phyloP scores from a whole-genome alignment of 2,113 vertebrate species.

The Syngnathus floridae region DNA sequence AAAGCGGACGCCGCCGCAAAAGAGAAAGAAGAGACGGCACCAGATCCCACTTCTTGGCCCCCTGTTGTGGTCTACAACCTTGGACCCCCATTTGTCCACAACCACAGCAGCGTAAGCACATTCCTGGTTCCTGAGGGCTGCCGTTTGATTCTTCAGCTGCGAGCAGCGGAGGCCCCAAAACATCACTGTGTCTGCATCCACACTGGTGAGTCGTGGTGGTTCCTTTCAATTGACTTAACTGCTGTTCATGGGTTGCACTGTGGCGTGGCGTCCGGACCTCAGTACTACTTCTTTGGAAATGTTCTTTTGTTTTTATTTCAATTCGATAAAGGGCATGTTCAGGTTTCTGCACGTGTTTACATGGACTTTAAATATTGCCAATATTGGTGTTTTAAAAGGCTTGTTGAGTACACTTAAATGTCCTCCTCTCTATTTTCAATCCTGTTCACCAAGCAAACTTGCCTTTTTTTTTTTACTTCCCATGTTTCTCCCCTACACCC shows the following conservation, averaged over 20 bases:
- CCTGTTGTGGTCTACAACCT: slow-evolving; percentile 40
- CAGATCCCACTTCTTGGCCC: slow-evolving; percentile 32
- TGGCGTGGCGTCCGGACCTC: too few species aligned
- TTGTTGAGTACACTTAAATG: not conserved
- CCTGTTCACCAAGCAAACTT: not conserved
- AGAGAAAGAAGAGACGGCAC: slow-evolving; percentile 62
- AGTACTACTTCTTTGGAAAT: too few species aligned
- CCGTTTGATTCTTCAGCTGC: slow-evolving; percentile 25
- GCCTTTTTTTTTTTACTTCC: not conserved
- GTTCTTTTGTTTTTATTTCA: too few species aligned
- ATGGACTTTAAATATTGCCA: too few species aligned
- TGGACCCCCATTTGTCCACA: slow-evolving; percentile 14
- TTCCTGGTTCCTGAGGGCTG: slow-evolving; percentile 54
- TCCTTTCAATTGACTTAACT: too few species aligned
- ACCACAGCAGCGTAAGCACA: slow-evolving; percentile 62
- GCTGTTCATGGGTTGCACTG: too few species aligned
- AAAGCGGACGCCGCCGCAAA: slow-evolving; percentile 62
- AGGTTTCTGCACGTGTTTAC: too few species aligned
- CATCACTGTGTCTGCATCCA: slow-evolving; percentile 78
- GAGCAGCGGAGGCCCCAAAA: slow-evolving; percentile 26
- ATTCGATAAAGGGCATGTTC: too few species aligned
- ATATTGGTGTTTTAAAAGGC: too few species aligned
- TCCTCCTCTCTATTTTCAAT: not conserved
- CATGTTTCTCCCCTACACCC: not conserved
- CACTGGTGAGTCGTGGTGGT: slow-evolving; percentile 73